These are phyloP conservation scores for Drosophila elegans DNA, from an alignment of 1,140 invertebrate species.

Conservation along the genomic window DNA sequence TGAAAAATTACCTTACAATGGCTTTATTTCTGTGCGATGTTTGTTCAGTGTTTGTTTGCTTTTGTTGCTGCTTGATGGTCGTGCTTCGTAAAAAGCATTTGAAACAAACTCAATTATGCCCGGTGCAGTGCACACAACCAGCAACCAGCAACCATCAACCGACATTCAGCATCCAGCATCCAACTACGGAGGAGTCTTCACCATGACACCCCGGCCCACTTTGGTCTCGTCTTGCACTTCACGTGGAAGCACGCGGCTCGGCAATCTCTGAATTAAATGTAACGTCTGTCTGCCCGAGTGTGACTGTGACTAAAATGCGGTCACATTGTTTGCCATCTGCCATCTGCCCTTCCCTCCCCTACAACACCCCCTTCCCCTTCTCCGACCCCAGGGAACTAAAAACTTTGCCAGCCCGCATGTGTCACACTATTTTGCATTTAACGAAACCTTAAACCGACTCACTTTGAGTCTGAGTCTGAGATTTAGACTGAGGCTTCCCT, in stretches of 20 bases:
- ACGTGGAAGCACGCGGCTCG: constrained; percentile 43
- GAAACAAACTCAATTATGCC: constrained; percentile 83
- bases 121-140: constrained; percentile 70
- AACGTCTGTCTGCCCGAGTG: constrained; percentile 59
- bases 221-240: constrained; percentile 47
- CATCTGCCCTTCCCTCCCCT: neutral
- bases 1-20: neutral
- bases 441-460: constrained; percentile 34
- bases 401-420: constrained; percentile 64
- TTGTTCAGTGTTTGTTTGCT: constrained; percentile 60
- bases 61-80: constrained; percentile 60
- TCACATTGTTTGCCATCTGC: constrained; percentile 74
- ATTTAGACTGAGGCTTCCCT: neutral
- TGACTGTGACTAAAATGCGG: constrained; percentile 83
- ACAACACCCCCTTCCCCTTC: constrained; percentile 9
- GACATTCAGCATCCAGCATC: constrained; percentile 45
- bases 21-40: constrained; percentile 5
- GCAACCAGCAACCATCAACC: constrained; percentile 43
- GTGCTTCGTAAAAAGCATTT: constrained; percentile 82
- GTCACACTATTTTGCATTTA: constrained; percentile 71
- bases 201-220: neutral
- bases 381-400: constrained; percentile 6
- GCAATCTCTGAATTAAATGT: constrained; percentile 55
- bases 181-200: constrained; percentile 25
- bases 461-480: constrained; percentile 1